phyloP scores from a whole-genome alignment of 1,140 invertebrate genomes.

The Nasonia vitripennis region DNA sequence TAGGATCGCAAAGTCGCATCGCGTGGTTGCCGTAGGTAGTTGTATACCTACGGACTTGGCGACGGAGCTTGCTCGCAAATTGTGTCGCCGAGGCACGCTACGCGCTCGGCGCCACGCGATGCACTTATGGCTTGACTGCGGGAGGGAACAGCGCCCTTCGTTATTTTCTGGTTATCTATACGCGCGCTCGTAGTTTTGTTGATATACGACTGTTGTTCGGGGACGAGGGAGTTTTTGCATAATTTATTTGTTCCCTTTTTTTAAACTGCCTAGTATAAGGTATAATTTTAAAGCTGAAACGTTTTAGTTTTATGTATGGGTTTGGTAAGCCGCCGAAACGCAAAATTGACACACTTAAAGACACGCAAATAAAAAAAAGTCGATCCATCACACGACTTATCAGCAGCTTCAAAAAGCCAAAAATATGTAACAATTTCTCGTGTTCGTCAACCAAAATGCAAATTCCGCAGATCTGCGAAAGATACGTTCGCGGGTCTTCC shows the following conservation, averaged over 20 bases:
- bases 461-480: background rate
- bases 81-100: constrained; percentile 37
- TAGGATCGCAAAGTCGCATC: constrained; percentile 18
- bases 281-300: too few species aligned
- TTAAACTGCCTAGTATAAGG: too few species aligned
- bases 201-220: background rate
- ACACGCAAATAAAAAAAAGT: too few species aligned
- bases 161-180: background rate
- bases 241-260: too few species aligned
- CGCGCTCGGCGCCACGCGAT: background rate
- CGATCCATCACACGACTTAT: too few species aligned
- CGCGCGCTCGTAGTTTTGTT: background rate
- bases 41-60: background rate
- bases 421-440: too few species aligned
- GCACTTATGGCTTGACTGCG: background rate
- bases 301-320: too few species aligned
- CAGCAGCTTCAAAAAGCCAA: too few species aligned
- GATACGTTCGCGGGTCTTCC: background rate
- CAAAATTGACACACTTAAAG: too few species aligned
- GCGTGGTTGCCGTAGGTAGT: background rate
- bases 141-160: background rate
- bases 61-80: background rate
- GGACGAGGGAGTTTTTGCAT: too few species aligned
- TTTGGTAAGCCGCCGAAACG: too few species aligned
- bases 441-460: background rate